These are phyloP conservation scores for Moxostoma hubbsi DNA, from an alignment of 2,797 vertebrate species.

Conservation along the genomic window DNA sequence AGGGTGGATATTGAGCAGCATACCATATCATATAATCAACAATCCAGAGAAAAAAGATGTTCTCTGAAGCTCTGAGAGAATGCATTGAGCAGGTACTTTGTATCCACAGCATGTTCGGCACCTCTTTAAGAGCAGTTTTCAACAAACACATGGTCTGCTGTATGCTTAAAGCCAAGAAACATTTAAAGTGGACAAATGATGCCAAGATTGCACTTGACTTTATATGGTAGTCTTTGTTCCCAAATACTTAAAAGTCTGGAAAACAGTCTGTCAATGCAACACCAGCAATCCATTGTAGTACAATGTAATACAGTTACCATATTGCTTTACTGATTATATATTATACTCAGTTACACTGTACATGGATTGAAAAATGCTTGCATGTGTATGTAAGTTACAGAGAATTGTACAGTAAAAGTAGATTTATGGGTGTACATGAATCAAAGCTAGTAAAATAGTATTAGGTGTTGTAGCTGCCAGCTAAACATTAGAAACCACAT, in stretches of 20 bases:
- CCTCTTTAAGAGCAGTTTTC: neutral
- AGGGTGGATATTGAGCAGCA: slow-evolving; percentile 12
- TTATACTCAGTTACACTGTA: neutral
- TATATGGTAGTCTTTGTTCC: neutral
- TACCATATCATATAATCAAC: slow-evolving; percentile 20
- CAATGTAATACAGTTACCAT: neutral
- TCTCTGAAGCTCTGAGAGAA: neutral
- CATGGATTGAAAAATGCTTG: slow-evolving; percentile 20
- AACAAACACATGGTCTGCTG: neutral
- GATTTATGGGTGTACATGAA: slow-evolving; percentile 22
- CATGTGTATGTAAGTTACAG: neutral
- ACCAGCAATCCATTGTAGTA: too few species aligned
- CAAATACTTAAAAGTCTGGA: neutral
- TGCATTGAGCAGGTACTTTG: neutral
- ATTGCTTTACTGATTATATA: slow-evolving; percentile 5
- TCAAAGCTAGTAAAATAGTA: slow-evolving; percentile 14
- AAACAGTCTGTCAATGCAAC: neutral
- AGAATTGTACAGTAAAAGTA: neutral
- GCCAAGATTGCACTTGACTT: slow-evolving; percentile 6
- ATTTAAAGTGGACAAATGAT: neutral
- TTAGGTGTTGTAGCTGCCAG: slow-evolving; percentile 9
- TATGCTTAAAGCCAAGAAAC: neutral
- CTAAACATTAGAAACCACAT: slow-evolving; percentile 26
- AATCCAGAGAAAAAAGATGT: neutral
- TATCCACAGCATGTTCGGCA: neutral